These are phyloP conservation scores for Pseudochromis fuscus DNA, from an alignment of 2,797 vertebrate genomes.

Conservation along the genomic window DNA sequence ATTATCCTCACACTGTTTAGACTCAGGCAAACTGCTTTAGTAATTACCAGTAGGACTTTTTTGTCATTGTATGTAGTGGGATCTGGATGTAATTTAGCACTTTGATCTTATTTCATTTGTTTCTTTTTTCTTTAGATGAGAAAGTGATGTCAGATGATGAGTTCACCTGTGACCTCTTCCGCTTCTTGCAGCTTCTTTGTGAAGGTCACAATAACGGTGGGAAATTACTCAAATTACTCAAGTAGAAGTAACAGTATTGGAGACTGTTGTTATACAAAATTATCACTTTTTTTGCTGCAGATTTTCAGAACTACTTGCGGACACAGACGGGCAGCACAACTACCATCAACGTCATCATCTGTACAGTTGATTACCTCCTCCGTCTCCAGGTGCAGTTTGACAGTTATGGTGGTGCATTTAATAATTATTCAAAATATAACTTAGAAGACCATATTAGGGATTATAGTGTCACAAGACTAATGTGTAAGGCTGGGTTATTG, in stretches of 20 bases:
- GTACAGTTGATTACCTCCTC: conserved; percentile 95
- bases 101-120: neutral
- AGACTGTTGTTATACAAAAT: neutral
- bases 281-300: conserved; percentile 73
- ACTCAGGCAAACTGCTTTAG: conserved; percentile 27
- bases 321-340: conserved; percentile 96
- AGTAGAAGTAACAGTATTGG: neutral
- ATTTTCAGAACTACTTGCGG: conserved; percentile 96
- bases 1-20: conserved; percentile 10
- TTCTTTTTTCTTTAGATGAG: conserved; percentile 86
- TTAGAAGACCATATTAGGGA: neutral
- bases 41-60: conserved; percentile 11
- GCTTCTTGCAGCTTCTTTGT: conserved; percentile 95
- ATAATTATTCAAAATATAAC: neutral
- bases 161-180: conserved; percentile 96
- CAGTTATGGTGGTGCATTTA: neutral
- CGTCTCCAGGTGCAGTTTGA: conserved; percentile 88
- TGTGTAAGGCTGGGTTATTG: neutral
- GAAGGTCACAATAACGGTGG: conserved; percentile 97
- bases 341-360: conserved; percentile 97
- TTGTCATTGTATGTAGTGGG: neutral
- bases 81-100: neutral
- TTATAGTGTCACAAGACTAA: conserved; percentile 2
- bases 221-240: conserved; percentile 29
- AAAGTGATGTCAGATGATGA: conserved; percentile 98